Base-by-base conservation (phyloP, 1,140 invertebrate genomes). In the Drosophila mayri region DNA sequence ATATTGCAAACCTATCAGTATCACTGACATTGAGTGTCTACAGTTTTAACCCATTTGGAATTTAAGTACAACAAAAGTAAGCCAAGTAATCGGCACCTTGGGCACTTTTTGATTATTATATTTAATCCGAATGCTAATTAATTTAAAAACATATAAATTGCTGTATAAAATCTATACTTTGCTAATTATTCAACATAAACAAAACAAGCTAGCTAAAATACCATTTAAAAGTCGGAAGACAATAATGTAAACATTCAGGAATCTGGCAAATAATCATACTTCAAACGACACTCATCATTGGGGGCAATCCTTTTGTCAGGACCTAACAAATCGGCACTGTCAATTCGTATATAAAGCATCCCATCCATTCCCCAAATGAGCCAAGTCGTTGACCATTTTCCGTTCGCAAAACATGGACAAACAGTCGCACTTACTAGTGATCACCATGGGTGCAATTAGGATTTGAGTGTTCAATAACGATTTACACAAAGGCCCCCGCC, bases 401-500 rank as follows among this genome's bases (percentile, higher is more conserved):
- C 58, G 59, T 47, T 70, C 41, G 32, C 59, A 87, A 38, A 83
- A 58, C 64, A 72, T 28, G 44, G 47, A 49, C 64, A 71, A 58
- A 57, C 66, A 64, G 67, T 59, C 37, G 52, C 60, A 80, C 76
- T 66, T 73, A 49, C 79, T 76, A 74, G 82, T 65, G 49, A 64
- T 52, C 81, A 87, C 72, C 84, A 63, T 71, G 84, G 84, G 84
- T 87, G 80, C 84, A 87, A 81, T 88, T 90, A 72, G 49, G 78
- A 83, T 86, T 88, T 79, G 74, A 79, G 85, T 82, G 82, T 88
- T 84, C 84, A 88, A 88, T 88, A 84, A 88, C 77, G 85, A 90
- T 88, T 88, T 81, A 77, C 76, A 80, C 65, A 84, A 87, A 71
- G 43, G 66, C 66, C 65, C 9, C 16, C 8, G 25, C 16, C 25